Conservation (phyloP, 2,113 vertebrate genomes). For the Sardina pilchardus region DNA sequence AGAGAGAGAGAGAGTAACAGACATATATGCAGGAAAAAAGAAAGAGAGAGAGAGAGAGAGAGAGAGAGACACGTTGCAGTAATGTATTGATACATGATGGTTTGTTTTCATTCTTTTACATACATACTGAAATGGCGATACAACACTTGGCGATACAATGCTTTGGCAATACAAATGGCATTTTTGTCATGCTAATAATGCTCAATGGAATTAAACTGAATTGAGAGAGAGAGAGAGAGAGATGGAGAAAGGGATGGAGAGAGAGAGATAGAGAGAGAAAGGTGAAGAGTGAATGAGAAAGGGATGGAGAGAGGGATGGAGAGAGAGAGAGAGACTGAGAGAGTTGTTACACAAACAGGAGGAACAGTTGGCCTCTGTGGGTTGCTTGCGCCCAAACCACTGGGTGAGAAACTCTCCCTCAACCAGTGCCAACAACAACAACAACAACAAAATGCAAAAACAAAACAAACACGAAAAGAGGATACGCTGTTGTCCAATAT, state of each 20-base stretch:
- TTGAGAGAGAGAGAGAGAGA: neutral
- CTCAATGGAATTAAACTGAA: too few relatives aligned
- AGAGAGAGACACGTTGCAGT: neutral
- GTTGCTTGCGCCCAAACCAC: neutral
- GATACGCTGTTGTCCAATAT: neutral
- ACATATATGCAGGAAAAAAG: too few relatives aligned
- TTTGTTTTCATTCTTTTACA: too few relatives aligned
- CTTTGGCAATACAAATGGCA: too few relatives aligned
- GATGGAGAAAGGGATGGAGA: too few relatives aligned
- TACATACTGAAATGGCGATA: too few relatives aligned
- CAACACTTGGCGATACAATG: too few relatives aligned
- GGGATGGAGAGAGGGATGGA: neutral
- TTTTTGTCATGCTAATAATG: too few relatives aligned
- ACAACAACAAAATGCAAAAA: neutral
- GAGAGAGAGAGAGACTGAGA: neutral
- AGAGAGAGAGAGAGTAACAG: too few relatives aligned
- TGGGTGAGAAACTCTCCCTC: neutral
- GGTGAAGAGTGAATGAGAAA: neutral
- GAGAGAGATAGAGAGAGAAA: neutral
- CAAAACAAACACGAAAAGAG: neutral
- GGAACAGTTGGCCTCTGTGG: conserved; percentile 1
- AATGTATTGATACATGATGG: too few relatives aligned
- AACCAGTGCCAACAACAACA: neutral
- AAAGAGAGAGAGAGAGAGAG: neutral
- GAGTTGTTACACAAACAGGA: too few relatives aligned